Evolutionary conservation across 1,140 invertebrate species (phyloP), one percentile per base, ranked within the genome.

Genomic region (Drosophila setifemur): DNA sequence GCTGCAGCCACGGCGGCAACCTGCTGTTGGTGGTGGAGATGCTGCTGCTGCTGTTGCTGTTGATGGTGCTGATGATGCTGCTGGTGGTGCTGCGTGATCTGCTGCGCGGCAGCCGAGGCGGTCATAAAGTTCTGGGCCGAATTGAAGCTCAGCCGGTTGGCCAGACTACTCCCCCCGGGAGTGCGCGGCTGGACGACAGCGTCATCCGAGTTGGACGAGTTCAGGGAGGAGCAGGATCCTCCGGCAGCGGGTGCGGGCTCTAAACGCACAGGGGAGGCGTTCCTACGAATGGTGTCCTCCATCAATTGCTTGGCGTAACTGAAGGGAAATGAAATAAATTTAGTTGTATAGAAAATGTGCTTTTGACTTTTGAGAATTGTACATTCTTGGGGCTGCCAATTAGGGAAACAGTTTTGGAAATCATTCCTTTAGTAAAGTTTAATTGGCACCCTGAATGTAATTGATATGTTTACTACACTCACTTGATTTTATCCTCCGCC

Each of bases 221-320:
- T 95, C 16, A 96, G 79, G 91, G 95, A 91, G 91, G 93, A 91
- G 92, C 93, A 91, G 87, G 93, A 91, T 90, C 93, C 90, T 12
- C 83, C 85, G 12, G 67, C 85, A 18, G 54, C 71, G 48, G 82
- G 82, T 44, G 73, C 91, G 26, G 92, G 92, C 68, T 94, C 93
- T 49, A 94, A 90, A 78, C 96, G 93, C 50, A 97, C 95, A 37
- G 97, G 97, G 19, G 96, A 97, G 58, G 96, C 96, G 92, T 98
- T 98, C 86, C 96, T 94, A 74, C 96, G 93, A 60, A 98, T 98
- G 33, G 96, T 97, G 89, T 97, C 96, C 91, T 97, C 96, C 83
- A 98, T 98, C 79, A 97, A 91, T 90, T 96, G 94, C 90, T 96
- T 97, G 11, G 97, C 96, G 90, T 96, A 95, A 77, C 96, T 97